Evolutionary conservation across 2,113 vertebrate species (phyloP), one percentile per base, ranked within the genome.

Genomic region (Mesoclemmys tuberculata): DNA sequence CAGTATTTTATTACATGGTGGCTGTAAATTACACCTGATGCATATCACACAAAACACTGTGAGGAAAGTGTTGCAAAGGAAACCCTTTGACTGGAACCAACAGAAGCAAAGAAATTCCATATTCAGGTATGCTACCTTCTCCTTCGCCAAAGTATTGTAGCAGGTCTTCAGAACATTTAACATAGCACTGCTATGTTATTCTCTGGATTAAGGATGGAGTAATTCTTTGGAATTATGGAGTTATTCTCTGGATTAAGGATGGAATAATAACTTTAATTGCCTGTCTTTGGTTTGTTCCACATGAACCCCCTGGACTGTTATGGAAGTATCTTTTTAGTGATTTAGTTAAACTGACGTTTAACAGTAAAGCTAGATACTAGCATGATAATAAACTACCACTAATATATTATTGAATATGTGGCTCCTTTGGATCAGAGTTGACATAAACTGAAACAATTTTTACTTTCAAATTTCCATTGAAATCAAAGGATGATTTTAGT

Each of bases 351-450:
- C 79, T 31, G 19, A 81, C 49, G 38, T 89, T 75, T 89, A 90
- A 95, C 80, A 95, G 80, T 87, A 85, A 79, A 86, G 93, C 90
- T 93, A 88, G 85, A 44, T 77, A 92, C 90, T 93, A 93, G 90
- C 95, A 91, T 0, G 38, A 85, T 83, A 96, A 94, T 95, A 86
- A 95, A 94, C 92, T 64, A 82, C 93, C 64, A 21, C 74, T 8
- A 35, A 26, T 84, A 10, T 55, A 54, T 79, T 94, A 88, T 89
- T 51, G 56, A 93, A 91, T 94, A 80, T 84, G 10, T 84, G 74
- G 95, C 93, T 95, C 85, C 85, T 93, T 61, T 84, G 56, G 90
- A 48, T 13, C 87, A 68, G 0, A 82, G 49, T 9, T 94, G 95
- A 92, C 78, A 93, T 84, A 61, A 58, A 80, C 68, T 1, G 1